Base-by-base conservation (phyloP, 1,140 invertebrate genomes). In the Platyscapa corneri region DNA sequence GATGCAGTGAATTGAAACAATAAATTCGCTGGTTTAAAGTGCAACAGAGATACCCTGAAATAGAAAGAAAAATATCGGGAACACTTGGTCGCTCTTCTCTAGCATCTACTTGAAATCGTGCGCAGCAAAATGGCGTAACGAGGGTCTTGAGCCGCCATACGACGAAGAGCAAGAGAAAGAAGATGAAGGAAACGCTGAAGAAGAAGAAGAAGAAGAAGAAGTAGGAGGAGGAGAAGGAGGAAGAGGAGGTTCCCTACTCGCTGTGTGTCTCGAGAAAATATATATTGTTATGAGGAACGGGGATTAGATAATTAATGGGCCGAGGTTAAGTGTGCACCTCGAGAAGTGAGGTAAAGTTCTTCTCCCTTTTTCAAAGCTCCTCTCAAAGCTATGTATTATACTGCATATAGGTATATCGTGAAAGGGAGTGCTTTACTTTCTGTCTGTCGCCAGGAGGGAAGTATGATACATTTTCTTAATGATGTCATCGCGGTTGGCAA, bases 281-380 rank as follows among this genome's bases (percentile, higher is more conserved):
- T 88, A 87, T 88, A 88, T 86, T 86, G 86, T 87, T 88, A 86
- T 86, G 86, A 88, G 87, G 37, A 83, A 87, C 86, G 75, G 79
- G 86, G 86, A 88, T 88, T 88, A 88, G 87, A 87, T 88, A 87
- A 88, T 87, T 86, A 88, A 88, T 88, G 86, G 85, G 53, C 86
- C 82, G 83, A 84, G 78, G 87, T 86, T 87, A 86, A 88, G 86
- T 88, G 75, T 53, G 64, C 72, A 30, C 30, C 46, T 60, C 49
- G 72, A 42, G 74, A 46, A 46, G 34, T 32, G 53, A 79, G 65
- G 30, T 46, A 84, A 56, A 74, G 39, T 76, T 70, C 65, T 83
- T 49, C 37, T 37, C 49, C 53, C 67, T 76, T 74, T 78, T 77
- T 87, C 72, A 42, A 60, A 75, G 60, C 53, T 76, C 42, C 39